Conservation (phyloP, 1,140 invertebrate species). For the Drosophila kanapiae region DNA sequence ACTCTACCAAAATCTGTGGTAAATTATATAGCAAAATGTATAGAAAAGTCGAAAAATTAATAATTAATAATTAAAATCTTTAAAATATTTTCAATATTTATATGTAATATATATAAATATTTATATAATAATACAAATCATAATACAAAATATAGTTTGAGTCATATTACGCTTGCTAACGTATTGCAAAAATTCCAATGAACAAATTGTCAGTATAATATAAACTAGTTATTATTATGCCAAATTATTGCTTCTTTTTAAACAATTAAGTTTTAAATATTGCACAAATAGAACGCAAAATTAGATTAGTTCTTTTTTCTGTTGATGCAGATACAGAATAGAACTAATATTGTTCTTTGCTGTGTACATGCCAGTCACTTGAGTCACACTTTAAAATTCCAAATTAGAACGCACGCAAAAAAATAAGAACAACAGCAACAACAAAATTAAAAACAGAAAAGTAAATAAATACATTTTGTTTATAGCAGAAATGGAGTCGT, state of each 20-base stretch:
- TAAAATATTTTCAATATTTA: no score
- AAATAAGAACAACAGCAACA: background rate
- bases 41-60: no score
- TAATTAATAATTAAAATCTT: no score
- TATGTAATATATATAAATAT: no score
- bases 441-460: background rate
- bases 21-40: no score
- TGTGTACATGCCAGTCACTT: constrained; percentile 9
- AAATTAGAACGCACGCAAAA: constrained; percentile 28
- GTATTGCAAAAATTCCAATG: no score
- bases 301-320: background rate
- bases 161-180: no score
- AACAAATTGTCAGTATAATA: no score
- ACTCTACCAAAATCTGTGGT: background rate
- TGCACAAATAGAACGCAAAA: background rate
- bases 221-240: no score
- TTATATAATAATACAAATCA: no score
- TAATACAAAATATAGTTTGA: no score
- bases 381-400: constrained; percentile 7
- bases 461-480: constrained; percentile 13
- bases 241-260: no score
- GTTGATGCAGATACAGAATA: background rate
- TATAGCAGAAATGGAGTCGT: constrained; percentile 8
- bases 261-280: background rate
- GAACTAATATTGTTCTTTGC: background rate